Evolutionary conservation across 2,797 vertebrate genomes (phyloP), one percentile per base, ranked within the genome.

Genomic region (Knipowitschia caucasica): DNA sequence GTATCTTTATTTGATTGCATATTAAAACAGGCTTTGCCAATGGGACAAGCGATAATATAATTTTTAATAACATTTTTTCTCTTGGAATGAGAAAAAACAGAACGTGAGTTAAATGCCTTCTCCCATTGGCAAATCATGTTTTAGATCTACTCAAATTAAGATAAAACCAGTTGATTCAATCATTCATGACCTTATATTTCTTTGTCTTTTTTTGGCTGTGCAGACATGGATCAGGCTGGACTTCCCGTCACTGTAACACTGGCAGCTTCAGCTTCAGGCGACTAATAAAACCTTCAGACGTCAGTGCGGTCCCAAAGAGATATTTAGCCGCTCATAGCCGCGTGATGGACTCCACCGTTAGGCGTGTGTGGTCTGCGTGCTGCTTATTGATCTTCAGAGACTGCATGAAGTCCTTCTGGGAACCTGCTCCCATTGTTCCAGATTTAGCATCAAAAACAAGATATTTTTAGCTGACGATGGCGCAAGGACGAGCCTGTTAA

Each of bases 401-500:
- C 60, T 62, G 43, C 5, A 10, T 34, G 25, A 71, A 20, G 59
- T 69, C 55, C 46, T 52, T 31, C 10, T 53, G 72, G 73, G 65
- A 71, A 57, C 71, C 24, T 63, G 58, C 53, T 61, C 60, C 57
- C 18, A 38, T 2, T 33, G 61, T 52, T 70, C 72, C 66, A 80
- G 69, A 73, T 81, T 63, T 63, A 5, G 11, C 50, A 67, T 75
- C 51, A 75, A 78, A 27, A 78, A 75, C 62, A 69, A 56, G 39
- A 52, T 75, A 75, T 77, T 78, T 82, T 80, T 73, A 66, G 67
- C 59, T 57, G 18, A 59, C 63, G 49, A 18, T 15, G 43, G 39
- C n/a, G n/a, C 17, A 40, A 69, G 69, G 31, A 27, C 9, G 7
- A 42, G 47, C 15, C 30, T 60, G 47, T 44, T 8, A 44, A 34